phyloP scores from a whole-genome alignment of 2,797 vertebrate species.

The Aulostomus chinensis region DNA sequence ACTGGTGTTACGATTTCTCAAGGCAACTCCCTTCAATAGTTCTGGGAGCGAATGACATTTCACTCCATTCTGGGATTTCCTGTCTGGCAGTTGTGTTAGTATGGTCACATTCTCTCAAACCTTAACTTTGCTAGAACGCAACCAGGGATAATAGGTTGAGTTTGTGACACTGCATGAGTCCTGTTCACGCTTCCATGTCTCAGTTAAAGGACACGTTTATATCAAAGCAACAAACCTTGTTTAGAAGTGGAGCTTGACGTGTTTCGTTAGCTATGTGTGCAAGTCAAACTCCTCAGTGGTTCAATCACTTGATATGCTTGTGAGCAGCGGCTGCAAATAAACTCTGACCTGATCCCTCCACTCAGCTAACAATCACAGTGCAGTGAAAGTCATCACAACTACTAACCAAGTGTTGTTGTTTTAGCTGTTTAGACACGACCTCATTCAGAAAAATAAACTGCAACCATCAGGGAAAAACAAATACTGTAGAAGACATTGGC shows the following conservation, averaged over 20 bases:
- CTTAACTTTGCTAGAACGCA: conserved; percentile 28
- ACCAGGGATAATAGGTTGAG: conserved; percentile 20
- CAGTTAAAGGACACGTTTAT: conserved; percentile 4
- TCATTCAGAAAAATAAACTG: conserved; percentile 17
- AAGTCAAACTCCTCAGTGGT: too few relatives aligned
- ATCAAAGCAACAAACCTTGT: conserved; percentile 5
- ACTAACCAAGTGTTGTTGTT: too few relatives aligned
- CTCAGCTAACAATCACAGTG: conserved; percentile 2
- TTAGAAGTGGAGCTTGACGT: too few relatives aligned
- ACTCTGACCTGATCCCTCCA: not conserved
- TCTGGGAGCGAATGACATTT: conserved; percentile 23
- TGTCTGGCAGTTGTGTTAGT: conserved; percentile 32
- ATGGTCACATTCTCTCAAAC: conserved; percentile 25
- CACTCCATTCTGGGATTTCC: conserved; percentile 45
- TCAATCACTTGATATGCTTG: too few relatives aligned
- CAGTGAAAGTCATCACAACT: not conserved
- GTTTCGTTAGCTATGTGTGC: too few relatives aligned
- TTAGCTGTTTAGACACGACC: too few relatives aligned
- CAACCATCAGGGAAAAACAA: too few relatives aligned
- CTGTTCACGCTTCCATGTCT: too few relatives aligned
- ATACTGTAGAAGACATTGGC: too few relatives aligned
- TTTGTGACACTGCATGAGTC: conserved; percentile 10
- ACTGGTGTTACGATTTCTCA: conserved; percentile 29
- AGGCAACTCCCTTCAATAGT: conserved; percentile 36
- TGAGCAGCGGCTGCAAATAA: not conserved